Evolutionary conservation across 2,888 invertebrate species (phyloP).

Genomic region (Orthonevra nobilis): DNA sequence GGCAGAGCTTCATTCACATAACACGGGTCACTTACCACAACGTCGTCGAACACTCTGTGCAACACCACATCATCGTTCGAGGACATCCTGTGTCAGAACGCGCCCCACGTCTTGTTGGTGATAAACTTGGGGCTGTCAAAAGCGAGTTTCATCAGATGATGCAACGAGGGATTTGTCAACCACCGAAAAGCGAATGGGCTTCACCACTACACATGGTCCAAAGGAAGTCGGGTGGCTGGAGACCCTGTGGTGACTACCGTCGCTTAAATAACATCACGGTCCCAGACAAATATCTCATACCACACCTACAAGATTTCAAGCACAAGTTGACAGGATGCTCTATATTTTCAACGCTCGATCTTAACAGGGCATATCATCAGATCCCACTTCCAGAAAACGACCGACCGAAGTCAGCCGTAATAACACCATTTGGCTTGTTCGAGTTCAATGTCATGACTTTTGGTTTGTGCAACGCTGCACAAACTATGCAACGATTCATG

Average conservation of each 20-base stretch:
- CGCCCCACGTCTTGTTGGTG: too few species aligned
- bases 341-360: conserved; percentile 12
- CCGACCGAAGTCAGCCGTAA: conserved; percentile 63
- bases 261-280: not conserved
- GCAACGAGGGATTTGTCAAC: not conserved
- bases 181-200: not conserved
- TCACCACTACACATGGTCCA: too few species aligned
- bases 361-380: conserved; percentile 19
- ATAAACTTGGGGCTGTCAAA: too few species aligned
- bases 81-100: too few species aligned
- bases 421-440: conserved; percentile 75
- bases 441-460: conserved; percentile 75
- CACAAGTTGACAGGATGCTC: not conserved
- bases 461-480: conserved; percentile 74
- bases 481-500: conserved; percentile 76
- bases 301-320: too few species aligned
- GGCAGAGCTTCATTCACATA: too few species aligned
- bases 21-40: too few species aligned
- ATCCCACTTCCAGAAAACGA: not conserved
- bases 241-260: conserved; percentile 11
- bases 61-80: too few species aligned
- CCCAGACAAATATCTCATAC: too few species aligned
- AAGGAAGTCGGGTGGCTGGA: conserved; percentile 2
- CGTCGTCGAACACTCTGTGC: too few species aligned
- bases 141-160: not conserved